These are phyloP conservation scores for Malacoctenus gilli DNA, from an alignment of 2,797 vertebrate genomes.

Conservation along the genomic window DNA sequence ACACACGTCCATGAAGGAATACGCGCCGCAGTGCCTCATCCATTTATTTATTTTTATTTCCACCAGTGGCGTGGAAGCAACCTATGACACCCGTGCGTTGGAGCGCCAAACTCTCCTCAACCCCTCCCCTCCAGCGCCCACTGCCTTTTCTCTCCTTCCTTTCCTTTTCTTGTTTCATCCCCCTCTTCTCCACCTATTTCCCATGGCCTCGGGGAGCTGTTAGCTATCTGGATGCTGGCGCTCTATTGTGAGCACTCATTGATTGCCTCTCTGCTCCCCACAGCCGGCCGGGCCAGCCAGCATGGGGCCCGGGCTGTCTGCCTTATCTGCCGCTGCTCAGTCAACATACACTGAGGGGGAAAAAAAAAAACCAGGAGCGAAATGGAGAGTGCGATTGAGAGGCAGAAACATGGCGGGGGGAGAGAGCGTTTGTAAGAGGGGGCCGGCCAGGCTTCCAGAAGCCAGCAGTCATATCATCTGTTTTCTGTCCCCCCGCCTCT, in stretches of 20 bases:
- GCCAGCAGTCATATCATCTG: constrained; percentile 73
- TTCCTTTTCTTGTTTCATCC: constrained; percentile 41
- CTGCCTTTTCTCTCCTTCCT: constrained; percentile 43
- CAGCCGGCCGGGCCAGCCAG: constrained; percentile 81
- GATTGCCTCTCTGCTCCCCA: constrained; percentile 80
- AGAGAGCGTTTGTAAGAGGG: constrained; percentile 62
- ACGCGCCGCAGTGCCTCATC: constrained; percentile 22
- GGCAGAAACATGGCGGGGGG: constrained; percentile 26
- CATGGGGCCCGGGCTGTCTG: constrained; percentile 80
- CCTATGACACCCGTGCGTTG: constrained; percentile 56
- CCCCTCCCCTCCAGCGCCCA: constrained; percentile 53
- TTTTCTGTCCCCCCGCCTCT: constrained; percentile 55
- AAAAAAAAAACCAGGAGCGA: constrained; percentile 47
- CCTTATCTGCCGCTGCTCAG: constrained; percentile 78
- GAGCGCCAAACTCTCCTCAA: constrained; percentile 52
- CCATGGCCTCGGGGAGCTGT: constrained; percentile 84
- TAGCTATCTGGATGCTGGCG: constrained; percentile 83
- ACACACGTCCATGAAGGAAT: constrained; percentile 30
- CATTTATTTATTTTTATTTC: constrained; percentile 29
- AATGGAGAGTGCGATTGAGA: constrained; percentile 46
- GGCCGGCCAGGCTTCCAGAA: constrained; percentile 70
- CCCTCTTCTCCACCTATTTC: constrained; percentile 60
- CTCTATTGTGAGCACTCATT: constrained; percentile 86
- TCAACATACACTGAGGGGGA: constrained; percentile 57
- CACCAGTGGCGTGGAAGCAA: constrained; percentile 37